Base-by-base conservation (phyloP, 2,113 vertebrate genomes). In the Thalassoma bifasciatum region DNA sequence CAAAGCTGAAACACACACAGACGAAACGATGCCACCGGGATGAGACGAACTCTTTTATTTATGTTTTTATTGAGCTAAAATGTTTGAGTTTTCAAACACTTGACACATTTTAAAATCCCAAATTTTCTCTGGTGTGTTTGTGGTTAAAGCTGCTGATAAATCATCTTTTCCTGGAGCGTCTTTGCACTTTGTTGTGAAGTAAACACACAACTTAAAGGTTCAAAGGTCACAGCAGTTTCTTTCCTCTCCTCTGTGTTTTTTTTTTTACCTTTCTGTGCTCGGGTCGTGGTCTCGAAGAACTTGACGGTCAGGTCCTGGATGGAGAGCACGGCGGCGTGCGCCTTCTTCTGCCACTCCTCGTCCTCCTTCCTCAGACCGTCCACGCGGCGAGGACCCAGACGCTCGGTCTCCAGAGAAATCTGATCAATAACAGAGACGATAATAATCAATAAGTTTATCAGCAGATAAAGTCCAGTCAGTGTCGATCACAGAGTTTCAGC, bases 261-360 rank as follows among this genome's bases (percentile, higher is more conserved):
- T 6, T 6, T 30, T 79, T 86, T 93, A 99, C 98, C 97, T 95
- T 98, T 99, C 88, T 97, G 97, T 62, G 96, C 94, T 66, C 97
- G 95, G 26, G 96, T 96, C 30, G 98, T 99, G 91, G 96, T 98
- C 93, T 99, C 96, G 57, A 99, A 99, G 86, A 98, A 99, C 91
- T 97, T 98, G 83, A 99, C 97, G 17, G 98, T 99, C 81, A 99
- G 95, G 82, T 99, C 96, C 76, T 99, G 97, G 72, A 99, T 99
- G 79, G 97, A 96, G 47, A 98, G 94, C 3, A 99, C 96, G 34
- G 98, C 96, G 60, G 96, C 93, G 40, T 98, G 96, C 36, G 97
- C 98, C 86, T 99, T 99, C 89, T 91, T 95, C 89, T 98, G 96
- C 98, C 98, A 99, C 66, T 99, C 97, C 2, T 96, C 94, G 61